These are phyloP conservation scores for Myiozetetes cayanensis DNA, from an alignment of 2,113 vertebrate species.

Conservation along the genomic window DNA sequence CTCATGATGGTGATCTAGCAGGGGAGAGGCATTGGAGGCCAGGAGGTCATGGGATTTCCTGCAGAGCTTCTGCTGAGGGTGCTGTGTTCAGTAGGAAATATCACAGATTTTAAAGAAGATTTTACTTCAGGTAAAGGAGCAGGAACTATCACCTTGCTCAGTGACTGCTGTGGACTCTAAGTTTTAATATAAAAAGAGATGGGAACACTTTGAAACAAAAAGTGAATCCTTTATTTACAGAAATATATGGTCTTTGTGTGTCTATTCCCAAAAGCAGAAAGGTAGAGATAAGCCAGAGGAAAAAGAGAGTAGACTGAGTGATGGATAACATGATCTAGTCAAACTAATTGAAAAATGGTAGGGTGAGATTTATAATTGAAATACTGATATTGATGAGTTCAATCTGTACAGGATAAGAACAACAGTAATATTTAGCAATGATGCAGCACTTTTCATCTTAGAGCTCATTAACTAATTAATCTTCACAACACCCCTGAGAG, in stretches of 20 bases:
- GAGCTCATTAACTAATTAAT: slow-evolving; percentile 67
- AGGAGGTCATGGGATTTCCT: background rate
- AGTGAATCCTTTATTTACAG: background rate
- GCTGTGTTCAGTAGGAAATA: background rate
- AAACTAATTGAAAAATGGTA: slow-evolving; percentile 46
- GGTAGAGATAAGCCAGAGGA: slow-evolving; percentile 34
- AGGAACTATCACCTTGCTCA: background rate
- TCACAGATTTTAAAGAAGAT: background rate
- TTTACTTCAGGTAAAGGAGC: background rate
- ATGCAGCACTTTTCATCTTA: slow-evolving; percentile 57
- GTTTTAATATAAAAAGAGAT: background rate
- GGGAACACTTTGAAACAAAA: background rate
- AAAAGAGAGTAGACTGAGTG: slow-evolving; percentile 16
- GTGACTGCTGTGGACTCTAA: background rate
- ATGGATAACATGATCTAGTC: slow-evolving; percentile 54
- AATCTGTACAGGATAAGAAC: slow-evolving; percentile 31
- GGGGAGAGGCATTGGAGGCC: background rate
- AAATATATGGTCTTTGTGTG: background rate
- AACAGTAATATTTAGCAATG: slow-evolving; percentile 66
- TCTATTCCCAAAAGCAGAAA: slow-evolving; percentile 33
- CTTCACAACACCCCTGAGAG: slow-evolving; percentile 57
- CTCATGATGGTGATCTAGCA: background rate
- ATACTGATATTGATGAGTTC: slow-evolving; percentile 32
- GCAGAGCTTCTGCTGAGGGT: background rate
- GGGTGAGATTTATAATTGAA: slow-evolving; percentile 46